These are phyloP conservation scores for Heliothis peltigera DNA, from an alignment of 2,888 invertebrate genomes.

Conservation along the genomic window DNA sequence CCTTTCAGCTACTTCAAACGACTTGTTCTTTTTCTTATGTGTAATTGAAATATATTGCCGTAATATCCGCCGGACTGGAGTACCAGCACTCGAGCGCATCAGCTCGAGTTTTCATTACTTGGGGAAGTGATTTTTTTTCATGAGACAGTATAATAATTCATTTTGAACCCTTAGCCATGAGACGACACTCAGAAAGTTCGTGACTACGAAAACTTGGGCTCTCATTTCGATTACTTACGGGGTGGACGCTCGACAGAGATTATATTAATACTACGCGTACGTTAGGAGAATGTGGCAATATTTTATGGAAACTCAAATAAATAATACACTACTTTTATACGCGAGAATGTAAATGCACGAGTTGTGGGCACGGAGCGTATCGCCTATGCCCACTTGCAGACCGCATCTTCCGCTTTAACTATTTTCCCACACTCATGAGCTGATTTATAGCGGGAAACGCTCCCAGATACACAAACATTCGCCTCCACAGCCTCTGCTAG, in stretches of 20 bases:
- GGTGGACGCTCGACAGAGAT: conserved; percentile 40
- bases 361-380: conserved; percentile 66
- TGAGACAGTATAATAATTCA: conserved; percentile 88
- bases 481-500: conserved; percentile 71
- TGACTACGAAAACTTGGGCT: conserved; percentile 71
- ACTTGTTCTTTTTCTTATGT: conserved; percentile 90
- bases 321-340: conserved; percentile 35
- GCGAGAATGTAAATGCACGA: conserved; percentile 58
- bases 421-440: conserved; percentile 77
- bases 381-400: conserved; percentile 74
- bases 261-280: conserved; percentile 29
- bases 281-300: conserved; percentile 23
- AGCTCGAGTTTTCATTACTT: conserved; percentile 88
- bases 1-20: conserved; percentile 89
- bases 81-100: conserved; percentile 86
- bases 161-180: conserved; percentile 79
- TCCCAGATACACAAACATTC: conserved; percentile 77
- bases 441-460: conserved; percentile 82
- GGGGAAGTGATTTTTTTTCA: conserved; percentile 86
- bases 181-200: conserved; percentile 78
- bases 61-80: conserved; percentile 88
- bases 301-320: conserved; percentile 34
- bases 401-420: conserved; percentile 76
- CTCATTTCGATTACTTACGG: conserved; percentile 62
- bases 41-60: conserved; percentile 90